Conservation (phyloP, 2,797 vertebrate species). For the Okamejei kenojei region DNA sequence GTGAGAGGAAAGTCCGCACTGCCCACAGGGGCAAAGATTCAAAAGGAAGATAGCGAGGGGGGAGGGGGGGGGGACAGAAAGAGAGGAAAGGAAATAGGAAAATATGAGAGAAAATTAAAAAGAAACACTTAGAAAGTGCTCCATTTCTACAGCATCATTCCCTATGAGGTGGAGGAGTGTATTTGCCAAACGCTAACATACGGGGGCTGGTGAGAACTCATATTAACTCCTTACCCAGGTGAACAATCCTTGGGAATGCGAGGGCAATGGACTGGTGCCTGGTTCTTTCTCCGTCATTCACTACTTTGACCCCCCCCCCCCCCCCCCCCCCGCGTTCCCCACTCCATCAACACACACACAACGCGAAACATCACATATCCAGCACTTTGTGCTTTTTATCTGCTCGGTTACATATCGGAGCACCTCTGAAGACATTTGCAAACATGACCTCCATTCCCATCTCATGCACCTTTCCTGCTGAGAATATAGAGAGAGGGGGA, state of each 20-base stretch:
- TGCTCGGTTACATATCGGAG: not conserved
- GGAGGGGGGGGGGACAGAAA: not conserved
- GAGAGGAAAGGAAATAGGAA: no score
- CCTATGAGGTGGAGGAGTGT: no score
- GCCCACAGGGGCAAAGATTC: not conserved
- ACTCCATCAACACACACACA: no score
- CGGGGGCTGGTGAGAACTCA: not conserved
- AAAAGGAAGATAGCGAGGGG: no score
- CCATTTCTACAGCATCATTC: no score
- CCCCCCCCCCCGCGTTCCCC: not conserved
- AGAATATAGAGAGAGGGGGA: no score
- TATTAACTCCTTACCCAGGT: not conserved
- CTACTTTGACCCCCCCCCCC: not conserved
- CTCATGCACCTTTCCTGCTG: not conserved
- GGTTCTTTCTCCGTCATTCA: not conserved
- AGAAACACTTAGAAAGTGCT: no score
- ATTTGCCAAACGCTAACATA: no score
- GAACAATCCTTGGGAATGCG: not conserved
- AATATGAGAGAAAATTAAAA: not conserved
- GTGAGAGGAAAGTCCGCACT: not conserved
- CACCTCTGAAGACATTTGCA: not conserved
- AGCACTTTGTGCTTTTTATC: no score
- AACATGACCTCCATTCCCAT: not conserved
- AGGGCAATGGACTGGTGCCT: not conserved
- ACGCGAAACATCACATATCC: no score